Base-by-base conservation (phyloP, 2,797 vertebrate species). In the Pempheris klunzingeri region DNA sequence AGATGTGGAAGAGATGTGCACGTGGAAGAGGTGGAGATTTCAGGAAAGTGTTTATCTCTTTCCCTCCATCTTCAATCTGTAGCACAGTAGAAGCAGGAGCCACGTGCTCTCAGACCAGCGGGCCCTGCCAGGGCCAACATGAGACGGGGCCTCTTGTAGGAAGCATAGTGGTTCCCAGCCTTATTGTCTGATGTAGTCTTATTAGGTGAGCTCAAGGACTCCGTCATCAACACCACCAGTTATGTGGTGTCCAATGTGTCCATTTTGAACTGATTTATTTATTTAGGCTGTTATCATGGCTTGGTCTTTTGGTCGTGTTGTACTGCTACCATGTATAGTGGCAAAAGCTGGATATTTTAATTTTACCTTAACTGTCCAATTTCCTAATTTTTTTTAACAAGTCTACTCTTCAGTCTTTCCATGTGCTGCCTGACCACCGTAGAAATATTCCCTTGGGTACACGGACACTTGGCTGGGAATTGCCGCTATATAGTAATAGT, bases 1-100 rank as follows among this genome's bases (percentile, higher is more conserved):
- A 72, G 84, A 57, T 11, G 71, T 73, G 66, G 58, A 80, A 73
- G 76, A 79, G 84, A 72, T 83, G 54, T 11, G 71, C 73, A 34
- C 60, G 61, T 59, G 71, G 80, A 65, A 49, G 73, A 79, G 69
- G 75, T 57, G 83, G 72, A 78, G 59, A 22, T 55, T 47, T 74
- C 66, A 59, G 74, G 17, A 55, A 46, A 62, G 76, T 46, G 62
- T 84, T 78, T 14, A 34, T 55, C 80, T 74, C 72, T 3, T 78
- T 80, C 58, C 34, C 60, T 73, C 58, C 34, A 58, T 73, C 46
- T 61, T 60, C 49, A 52, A 38, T 18, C 64, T 74, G 54, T 30
- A 20, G 26, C 50, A 26, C 50, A 17, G 32, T 78, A 44, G 22
- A 78, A 57, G 44, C 73, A 60, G 65, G 18, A 49, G 14, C 34